These are phyloP conservation scores for Sebastes oblongus DNA, from an alignment of 2,797 vertebrate genomes.

Conservation along the genomic window DNA sequence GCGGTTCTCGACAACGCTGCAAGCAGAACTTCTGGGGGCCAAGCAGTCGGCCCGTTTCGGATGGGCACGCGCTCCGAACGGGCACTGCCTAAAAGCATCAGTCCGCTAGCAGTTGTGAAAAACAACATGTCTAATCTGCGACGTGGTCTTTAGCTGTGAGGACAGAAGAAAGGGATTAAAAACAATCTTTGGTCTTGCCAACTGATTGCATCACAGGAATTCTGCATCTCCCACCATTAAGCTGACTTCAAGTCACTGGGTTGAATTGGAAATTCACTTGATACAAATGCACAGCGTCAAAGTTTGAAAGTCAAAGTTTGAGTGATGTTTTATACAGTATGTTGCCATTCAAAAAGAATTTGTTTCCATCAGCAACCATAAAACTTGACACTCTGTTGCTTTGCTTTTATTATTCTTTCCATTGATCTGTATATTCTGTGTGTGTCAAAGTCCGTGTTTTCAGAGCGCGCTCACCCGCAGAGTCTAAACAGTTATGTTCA, in stretches of 20 bases:
- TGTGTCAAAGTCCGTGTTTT: constrained; percentile 5
- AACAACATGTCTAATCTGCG: constrained; percentile 6
- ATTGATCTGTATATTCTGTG: constrained; percentile 14
- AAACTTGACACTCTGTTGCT: neutral
- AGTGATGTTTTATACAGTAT: constrained; percentile 2
- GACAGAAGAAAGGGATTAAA: constrained; percentile 21
- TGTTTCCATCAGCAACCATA: constrained; percentile 5
- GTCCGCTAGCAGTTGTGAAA: constrained; percentile 8
- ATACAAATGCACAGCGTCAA: neutral
- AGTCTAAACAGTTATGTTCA: constrained; percentile 2
- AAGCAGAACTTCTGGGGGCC: too few relatives aligned
- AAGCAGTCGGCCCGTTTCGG: too few relatives aligned
- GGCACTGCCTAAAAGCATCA: neutral
- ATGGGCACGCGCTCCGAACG: neutral
- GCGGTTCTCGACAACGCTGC: too few relatives aligned
- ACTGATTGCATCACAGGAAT: constrained; percentile 51
- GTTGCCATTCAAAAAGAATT: constrained; percentile 8
- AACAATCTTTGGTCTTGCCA: constrained; percentile 32
- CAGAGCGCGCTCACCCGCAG: neutral
- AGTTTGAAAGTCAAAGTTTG: neutral
- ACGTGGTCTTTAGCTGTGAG: constrained; percentile 5
- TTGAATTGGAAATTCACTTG: constrained; percentile 1
- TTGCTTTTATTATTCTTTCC: constrained; percentile 7
- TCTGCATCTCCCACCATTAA: constrained; percentile 2
- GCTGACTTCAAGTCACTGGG: constrained; percentile 7